phyloP scores from a whole-genome alignment of 2,797 vertebrate species.

The Coccyzus lansbergi region DNA sequence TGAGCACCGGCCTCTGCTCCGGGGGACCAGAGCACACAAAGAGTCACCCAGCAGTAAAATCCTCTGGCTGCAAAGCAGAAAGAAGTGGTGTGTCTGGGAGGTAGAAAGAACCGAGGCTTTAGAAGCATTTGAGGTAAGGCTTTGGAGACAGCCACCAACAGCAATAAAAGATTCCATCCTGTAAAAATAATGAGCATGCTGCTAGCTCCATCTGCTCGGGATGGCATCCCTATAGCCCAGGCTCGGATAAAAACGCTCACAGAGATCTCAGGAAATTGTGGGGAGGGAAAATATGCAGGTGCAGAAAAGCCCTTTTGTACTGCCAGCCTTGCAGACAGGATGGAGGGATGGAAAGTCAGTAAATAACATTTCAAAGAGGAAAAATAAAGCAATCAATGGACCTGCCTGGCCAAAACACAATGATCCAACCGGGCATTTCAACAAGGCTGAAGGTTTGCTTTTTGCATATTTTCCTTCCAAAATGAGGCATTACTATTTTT shows the following conservation, averaged over 20 bases:
- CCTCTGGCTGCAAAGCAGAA: not conserved
- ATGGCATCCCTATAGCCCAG: slow-evolving; percentile 32
- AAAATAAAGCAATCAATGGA: not conserved
- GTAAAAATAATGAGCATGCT: not conserved
- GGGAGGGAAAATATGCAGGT: slow-evolving; percentile 39
- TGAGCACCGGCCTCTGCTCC: not conserved
- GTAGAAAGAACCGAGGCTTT: not conserved
- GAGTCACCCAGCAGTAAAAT: slow-evolving; percentile 15
- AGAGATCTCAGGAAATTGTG: slow-evolving; percentile 43
- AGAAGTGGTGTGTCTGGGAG: not conserved
- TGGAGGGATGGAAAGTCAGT: not conserved
- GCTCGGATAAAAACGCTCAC: slow-evolving; percentile 1
- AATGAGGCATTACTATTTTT: not conserved
- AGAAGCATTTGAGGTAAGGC: not conserved
- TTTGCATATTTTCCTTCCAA: not conserved
- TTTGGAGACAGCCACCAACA: not conserved
- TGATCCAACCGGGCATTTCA: not conserved
- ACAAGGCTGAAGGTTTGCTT: not conserved
- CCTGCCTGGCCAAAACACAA: not conserved
- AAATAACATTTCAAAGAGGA: not conserved
- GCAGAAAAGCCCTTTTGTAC: slow-evolving; percentile 18
- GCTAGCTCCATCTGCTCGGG: not conserved
- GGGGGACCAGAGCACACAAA: slow-evolving; percentile 7
- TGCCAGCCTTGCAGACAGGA: not conserved
- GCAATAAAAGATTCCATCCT: not conserved